These are phyloP conservation scores for Oegoconia quadripuncta DNA, from an alignment of 2,888 invertebrate genomes.

Conservation along the genomic window DNA sequence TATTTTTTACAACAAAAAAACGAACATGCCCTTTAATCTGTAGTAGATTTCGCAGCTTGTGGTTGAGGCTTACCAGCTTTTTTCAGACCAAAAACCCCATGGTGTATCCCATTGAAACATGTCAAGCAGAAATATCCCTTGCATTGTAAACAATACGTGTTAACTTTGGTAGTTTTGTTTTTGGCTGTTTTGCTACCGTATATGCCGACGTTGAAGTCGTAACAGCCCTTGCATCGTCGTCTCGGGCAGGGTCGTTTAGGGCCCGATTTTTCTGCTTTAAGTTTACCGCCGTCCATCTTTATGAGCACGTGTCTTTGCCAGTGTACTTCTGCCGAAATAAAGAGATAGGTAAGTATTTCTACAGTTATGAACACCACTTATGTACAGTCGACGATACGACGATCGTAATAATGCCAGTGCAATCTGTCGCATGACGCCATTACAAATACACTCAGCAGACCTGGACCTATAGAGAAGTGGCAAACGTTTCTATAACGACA, in stretches of 20 bases:
- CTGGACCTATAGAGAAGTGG: too few relatives aligned
- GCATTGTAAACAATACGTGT: conserved; percentile 21
- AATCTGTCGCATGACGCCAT: too few relatives aligned
- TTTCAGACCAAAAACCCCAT: conserved; percentile 6
- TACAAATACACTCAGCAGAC: too few relatives aligned
- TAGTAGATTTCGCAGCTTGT: too few relatives aligned
- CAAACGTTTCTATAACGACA: too few relatives aligned
- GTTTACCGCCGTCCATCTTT: conserved; percentile 23
- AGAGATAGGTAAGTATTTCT: not conserved
- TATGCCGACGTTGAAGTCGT: conserved; percentile 23
- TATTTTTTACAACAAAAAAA: too few relatives aligned
- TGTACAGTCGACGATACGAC: too few relatives aligned
- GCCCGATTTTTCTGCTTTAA: too few relatives aligned
- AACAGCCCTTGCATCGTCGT: conserved; percentile 29
- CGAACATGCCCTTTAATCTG: too few relatives aligned
- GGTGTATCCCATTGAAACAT: conserved; percentile 18
- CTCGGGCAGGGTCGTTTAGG: too few relatives aligned
- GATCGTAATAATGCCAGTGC: too few relatives aligned
- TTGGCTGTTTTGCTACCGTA: conserved; percentile 26
- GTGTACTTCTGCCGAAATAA: conserved; percentile 7
- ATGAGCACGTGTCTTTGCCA: conserved; percentile 20
- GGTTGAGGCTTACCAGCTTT: not conserved
- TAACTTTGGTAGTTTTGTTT: conserved; percentile 23
- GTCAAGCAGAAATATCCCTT: conserved; percentile 17
- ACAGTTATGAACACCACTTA: too few relatives aligned